phyloP scores from a whole-genome alignment of 2,888 invertebrate genomes.

The Mythimna vitellina region DNA sequence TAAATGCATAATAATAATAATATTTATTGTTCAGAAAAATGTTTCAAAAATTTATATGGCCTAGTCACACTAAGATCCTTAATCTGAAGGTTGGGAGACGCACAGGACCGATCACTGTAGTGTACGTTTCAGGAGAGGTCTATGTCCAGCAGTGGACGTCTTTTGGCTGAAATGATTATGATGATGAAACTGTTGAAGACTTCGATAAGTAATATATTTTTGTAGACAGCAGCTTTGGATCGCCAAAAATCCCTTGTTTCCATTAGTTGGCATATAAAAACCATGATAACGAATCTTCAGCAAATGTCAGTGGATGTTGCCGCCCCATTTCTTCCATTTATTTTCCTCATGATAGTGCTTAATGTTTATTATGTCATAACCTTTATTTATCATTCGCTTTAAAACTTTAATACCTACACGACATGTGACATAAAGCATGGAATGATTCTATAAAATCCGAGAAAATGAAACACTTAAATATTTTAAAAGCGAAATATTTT shows the following conservation, averaged over 20 bases:
- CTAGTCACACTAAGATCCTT: no score
- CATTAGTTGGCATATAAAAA: background rate
- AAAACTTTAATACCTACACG: conserved; percentile 39
- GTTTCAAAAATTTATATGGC: no score
- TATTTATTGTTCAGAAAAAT: no score
- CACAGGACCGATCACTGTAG: background rate
- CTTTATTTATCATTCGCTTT: conserved; percentile 26
- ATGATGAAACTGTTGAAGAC: background rate
- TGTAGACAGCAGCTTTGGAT: background rate
- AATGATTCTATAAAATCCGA: conserved; percentile 10
- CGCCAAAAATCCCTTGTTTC: background rate
- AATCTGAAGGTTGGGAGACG: background rate
- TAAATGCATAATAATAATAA: no score
- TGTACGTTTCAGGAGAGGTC: no score
- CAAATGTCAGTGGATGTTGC: background rate
- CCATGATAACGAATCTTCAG: background rate
- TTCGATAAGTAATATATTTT: background rate
- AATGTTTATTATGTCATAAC: conserved; percentile 20
- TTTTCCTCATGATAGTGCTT: conserved; percentile 10
- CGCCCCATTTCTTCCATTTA: background rate
- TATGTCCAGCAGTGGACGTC: no score
- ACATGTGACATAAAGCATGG: conserved; percentile 22
- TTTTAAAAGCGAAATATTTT: conserved; percentile 12
- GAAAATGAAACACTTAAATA: conserved; percentile 31
- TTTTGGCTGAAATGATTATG: background rate